phyloP scores from a whole-genome alignment of 2,888 invertebrate species.

The Odontocerum albicorne region DNA sequence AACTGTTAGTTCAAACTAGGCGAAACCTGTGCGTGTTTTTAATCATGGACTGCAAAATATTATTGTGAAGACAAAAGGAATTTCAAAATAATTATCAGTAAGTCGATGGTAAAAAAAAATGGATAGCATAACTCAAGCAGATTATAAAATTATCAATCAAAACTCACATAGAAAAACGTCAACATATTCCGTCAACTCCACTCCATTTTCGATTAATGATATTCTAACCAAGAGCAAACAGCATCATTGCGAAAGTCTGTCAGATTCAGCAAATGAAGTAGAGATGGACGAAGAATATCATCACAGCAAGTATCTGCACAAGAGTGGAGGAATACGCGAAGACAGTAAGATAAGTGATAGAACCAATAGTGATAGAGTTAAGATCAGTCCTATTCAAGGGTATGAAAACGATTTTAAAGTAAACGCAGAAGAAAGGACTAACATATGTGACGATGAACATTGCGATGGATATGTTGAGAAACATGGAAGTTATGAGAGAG shows the following conservation, averaged over 20 bases:
- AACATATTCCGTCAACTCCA: conserved; percentile 45
- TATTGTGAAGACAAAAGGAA: no score
- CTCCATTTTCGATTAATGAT: conserved; percentile 75
- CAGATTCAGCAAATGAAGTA: conserved; percentile 19
- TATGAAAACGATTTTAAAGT: no score
- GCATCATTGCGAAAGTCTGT: conserved; percentile 36
- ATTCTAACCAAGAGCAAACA: conserved; percentile 63
- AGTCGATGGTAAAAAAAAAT: conserved; percentile 16
- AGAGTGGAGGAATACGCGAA: conserved; percentile 19
- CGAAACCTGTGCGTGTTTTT: no score
- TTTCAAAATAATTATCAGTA: no score
- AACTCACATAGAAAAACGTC: neutral
- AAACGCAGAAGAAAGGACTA: conserved; percentile 25
- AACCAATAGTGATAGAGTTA: conserved; percentile 38
- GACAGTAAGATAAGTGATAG: neutral
- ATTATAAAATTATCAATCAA: conserved; percentile 8
- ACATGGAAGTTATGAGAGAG: conserved; percentile 29
- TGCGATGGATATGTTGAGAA: conserved; percentile 26
- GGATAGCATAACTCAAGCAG: conserved; percentile 12
- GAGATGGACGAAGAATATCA: conserved; percentile 22
- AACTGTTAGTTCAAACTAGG: no score
- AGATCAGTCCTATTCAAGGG: conserved; percentile 39
- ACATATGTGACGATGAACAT: conserved; percentile 11
- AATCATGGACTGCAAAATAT: no score
- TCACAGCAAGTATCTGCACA: conserved; percentile 35